These are phyloP conservation scores for Lampropteryx suffumata DNA, from an alignment of 2,888 invertebrate species.

Conservation along the genomic window DNA sequence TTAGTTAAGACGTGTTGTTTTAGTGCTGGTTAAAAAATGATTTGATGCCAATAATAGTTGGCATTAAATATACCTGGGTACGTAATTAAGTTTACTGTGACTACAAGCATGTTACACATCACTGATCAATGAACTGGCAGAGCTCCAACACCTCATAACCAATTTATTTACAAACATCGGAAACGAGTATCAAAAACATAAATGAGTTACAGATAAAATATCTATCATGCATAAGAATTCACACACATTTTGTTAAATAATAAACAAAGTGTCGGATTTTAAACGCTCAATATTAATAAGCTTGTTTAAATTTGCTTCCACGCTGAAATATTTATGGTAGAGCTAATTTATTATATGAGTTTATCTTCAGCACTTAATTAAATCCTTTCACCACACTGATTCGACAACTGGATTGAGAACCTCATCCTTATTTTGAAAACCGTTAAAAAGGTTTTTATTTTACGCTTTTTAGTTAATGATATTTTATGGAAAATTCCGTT, in stretches of 20 bases:
- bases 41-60: too few species aligned
- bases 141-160: conserved; percentile 40
- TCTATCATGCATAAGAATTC: conserved; percentile 16
- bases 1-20: too few species aligned
- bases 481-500: too few species aligned
- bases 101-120: conserved; percentile 16
- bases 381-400: too few species aligned
- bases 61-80: too few species aligned
- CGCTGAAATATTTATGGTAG: neutral
- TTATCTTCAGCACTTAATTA: neutral
- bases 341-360: neutral
- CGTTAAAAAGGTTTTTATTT: too few species aligned
- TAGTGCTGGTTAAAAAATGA: too few species aligned
- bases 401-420: too few species aligned
- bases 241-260: conserved; percentile 12
- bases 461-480: too few species aligned
- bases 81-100: neutral
- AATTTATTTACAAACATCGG: conserved; percentile 55
- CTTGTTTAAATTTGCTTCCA: conserved; percentile 8
- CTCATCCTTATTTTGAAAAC: too few species aligned
- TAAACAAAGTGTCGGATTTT: conserved; percentile 16
- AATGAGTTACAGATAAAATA: conserved; percentile 28
- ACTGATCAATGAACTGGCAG: conserved; percentile 50
- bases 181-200: conserved; percentile 33
- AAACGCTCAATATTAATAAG: conserved; percentile 8